Evolutionary conservation across 2,888 invertebrate genomes (phyloP).

Genomic region (Spisula subtruncata): DNA sequence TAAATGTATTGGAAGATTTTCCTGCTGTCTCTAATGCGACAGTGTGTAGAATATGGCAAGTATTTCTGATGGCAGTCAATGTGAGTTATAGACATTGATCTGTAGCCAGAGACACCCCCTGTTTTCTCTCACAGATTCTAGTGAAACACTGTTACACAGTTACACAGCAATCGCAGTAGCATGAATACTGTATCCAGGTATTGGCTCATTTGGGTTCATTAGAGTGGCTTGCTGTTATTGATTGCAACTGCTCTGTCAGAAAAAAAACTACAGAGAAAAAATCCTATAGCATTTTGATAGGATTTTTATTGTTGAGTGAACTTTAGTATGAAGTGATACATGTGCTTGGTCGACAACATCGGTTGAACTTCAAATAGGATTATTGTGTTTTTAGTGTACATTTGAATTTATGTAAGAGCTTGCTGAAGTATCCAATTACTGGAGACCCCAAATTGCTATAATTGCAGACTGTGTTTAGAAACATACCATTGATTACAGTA

Average conservation of each 20-base stretch:
- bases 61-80: slow-evolving; percentile 13
- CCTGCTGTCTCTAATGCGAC: slow-evolving; percentile 19
- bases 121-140: not conserved
- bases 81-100: slow-evolving; percentile 28
- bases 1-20: slow-evolving; percentile 16
- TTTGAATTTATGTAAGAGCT: slow-evolving; percentile 18
- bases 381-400: slow-evolving; percentile 14
- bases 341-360: not conserved
- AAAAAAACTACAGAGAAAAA: not conserved
- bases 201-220: slow-evolving; percentile 31
- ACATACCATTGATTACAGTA: slow-evolving; percentile 25
- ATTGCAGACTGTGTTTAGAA: slow-evolving; percentile 1
- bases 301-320: not conserved
- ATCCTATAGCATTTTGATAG: slow-evolving; percentile 12
- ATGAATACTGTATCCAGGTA: slow-evolving; percentile 5
- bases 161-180: not conserved
- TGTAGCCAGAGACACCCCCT: slow-evolving; percentile 4
- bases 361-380: not conserved
- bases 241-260: not conserved
- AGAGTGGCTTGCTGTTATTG: slow-evolving; percentile 24
- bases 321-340: not conserved
- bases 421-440: slow-evolving; percentile 15
- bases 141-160: not conserved
- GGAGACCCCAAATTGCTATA: slow-evolving; percentile 1
- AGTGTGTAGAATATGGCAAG: not conserved